Conservation (phyloP, 2,113 vertebrate species). For the Bubo scandiacus region DNA sequence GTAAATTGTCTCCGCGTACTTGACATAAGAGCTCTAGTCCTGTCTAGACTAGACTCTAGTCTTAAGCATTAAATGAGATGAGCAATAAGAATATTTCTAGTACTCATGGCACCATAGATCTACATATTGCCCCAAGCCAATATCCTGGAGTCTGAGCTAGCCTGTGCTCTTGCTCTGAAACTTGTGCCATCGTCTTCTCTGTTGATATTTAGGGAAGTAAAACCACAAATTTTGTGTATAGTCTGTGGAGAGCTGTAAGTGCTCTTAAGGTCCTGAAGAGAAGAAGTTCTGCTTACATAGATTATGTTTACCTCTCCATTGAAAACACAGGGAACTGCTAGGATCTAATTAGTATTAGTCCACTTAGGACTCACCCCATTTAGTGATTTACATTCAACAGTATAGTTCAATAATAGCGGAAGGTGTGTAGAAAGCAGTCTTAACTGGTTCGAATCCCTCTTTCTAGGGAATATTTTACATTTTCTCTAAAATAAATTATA, state of each 20-base stretch:
- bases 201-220: background rate
- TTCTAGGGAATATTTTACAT: background rate
- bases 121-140: background rate
- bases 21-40: background rate
- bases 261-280: background rate
- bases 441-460: background rate
- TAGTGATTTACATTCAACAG: background rate
- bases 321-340: background rate
- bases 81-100: background rate
- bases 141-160: background rate
- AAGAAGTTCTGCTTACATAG: background rate
- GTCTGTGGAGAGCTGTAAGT: background rate
- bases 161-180: background rate
- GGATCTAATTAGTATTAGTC: background rate
- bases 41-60: too few species aligned
- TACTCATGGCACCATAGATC: background rate
- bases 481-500: background rate
- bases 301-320: background rate
- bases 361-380: fast-evolving
- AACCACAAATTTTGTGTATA: background rate
- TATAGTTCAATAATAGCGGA: background rate
- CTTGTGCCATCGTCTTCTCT: background rate
- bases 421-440: background rate
- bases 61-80: background rate
- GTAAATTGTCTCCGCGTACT: background rate